Percentiles rank a stretch among this genome's conserved stretches.
phyloP scores from a whole-genome alignment of 2,888 invertebrate genomes.

The Heliconius ethilla region DNA sequence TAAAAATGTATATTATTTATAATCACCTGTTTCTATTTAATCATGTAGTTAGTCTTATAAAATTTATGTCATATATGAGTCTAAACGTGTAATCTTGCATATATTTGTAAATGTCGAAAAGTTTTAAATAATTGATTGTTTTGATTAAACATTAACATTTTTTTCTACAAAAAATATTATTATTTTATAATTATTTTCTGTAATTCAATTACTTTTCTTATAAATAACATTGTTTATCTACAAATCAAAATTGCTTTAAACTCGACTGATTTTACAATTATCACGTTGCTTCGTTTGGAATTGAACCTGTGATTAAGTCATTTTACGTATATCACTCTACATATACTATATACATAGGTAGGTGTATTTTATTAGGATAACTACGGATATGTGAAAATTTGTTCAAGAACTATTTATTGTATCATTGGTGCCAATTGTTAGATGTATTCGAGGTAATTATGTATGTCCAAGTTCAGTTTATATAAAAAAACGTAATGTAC shows the following conservation, averaged over 20 bases:
- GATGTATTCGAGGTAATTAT: constrained; percentile 13
- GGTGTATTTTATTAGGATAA: constrained; percentile 29
- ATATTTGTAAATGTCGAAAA: background rate
- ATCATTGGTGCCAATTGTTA: constrained; percentile 43
- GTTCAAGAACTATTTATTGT: constrained; percentile 39
- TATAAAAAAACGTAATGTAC: background rate
- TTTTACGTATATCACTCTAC: constrained; percentile 25
- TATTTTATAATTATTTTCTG: background rate
- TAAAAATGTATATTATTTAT: background rate
- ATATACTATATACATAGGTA: constrained; percentile 17
- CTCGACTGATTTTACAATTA: constrained; percentile 25
- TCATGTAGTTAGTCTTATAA: background rate
- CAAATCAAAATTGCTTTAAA: constrained; percentile 29
- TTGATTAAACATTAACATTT: background rate
- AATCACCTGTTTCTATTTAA: constrained; percentile 2
- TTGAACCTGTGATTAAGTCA: constrained; percentile 23
- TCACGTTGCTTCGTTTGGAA: constrained; percentile 28
- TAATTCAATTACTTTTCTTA: background rate
- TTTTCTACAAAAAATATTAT: background rate
- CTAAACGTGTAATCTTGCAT: background rate
- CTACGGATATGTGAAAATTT: constrained; percentile 27
- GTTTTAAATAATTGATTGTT: background rate
- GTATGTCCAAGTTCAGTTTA: background rate
- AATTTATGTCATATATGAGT: constrained; percentile 7
- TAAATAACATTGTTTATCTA: background rate